phyloP scores from a whole-genome alignment of 2,113 vertebrate species.

The Melanerpes formicivorus region DNA sequence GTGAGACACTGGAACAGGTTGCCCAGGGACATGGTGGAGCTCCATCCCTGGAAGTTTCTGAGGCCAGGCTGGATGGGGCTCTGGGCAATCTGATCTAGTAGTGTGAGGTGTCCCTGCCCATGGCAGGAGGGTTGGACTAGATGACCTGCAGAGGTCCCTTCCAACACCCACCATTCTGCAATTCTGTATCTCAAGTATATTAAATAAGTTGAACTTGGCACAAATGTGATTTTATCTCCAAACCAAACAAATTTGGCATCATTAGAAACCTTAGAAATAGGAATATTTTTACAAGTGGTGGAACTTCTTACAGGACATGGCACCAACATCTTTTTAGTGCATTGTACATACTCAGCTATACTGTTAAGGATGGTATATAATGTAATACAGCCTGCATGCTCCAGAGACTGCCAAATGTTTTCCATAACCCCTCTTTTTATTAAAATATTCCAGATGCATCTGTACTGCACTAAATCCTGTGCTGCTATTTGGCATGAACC shows the following conservation, averaged over 20 bases:
- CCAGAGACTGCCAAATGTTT: constrained; percentile 37
- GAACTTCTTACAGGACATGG: background rate
- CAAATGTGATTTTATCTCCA: background rate
- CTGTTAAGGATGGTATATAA: background rate
- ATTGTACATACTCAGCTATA: background rate
- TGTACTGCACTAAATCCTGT: constrained; percentile 17
- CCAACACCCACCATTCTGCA: too few relatives aligned
- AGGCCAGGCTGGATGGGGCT: too few relatives aligned
- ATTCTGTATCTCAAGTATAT: background rate
- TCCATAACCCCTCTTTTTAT: constrained; percentile 5
- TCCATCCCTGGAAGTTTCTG: too few relatives aligned
- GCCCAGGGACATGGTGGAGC: too few relatives aligned
- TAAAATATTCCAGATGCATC: constrained; percentile 43
- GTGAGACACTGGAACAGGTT: too few relatives aligned
- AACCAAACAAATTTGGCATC: background rate
- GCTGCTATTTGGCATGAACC: constrained; percentile 37
- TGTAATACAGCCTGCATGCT: background rate
- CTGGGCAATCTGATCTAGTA: too few relatives aligned
- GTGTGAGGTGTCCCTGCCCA: too few relatives aligned
- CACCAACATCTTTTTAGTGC: background rate
- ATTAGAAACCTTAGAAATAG: background rate
- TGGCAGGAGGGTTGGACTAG: too few relatives aligned
- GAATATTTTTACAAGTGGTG: background rate
- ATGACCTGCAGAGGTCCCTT: too few relatives aligned
- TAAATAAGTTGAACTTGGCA: background rate